Evolutionary conservation across 2,113 vertebrate genomes (phyloP), one percentile per base, ranked within the genome.

Genomic region (Rhinopomastus cyanomelas): DNA sequence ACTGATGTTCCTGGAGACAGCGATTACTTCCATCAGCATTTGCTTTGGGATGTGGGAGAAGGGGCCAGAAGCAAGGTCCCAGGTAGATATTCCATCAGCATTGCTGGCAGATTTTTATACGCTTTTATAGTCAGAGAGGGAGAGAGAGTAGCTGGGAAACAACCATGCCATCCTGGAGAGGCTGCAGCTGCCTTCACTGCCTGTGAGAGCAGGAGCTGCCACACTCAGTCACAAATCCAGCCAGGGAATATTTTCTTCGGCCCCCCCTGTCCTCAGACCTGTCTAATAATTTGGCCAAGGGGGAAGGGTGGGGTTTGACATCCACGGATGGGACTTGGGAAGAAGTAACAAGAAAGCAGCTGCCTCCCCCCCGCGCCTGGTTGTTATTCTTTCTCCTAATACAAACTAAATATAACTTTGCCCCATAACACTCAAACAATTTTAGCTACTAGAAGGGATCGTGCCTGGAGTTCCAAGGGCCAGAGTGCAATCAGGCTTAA

Each of bases 361-460:
- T 92, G 93, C 90, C 86, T 90, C 48, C 83, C 85, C n/a, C 82
- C 84, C 0, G 0, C 1, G 81, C 84, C 85, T 85, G 46, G 74
- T 55, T 90, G 81, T 93, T 95, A 90, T 88, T 94, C 90, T 93
- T 96, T 92, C 90, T 94, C 94, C 88, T 93, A 92, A 95, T 29
- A 88, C 71, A 80, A 95, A 79, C 93, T 96, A 96, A 96, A 95
- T 92, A 95, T 94, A 95, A 88, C 88, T 93, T 93, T 94, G 87
- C 86, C 71, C 90, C 81, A 48, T 90, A 95, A 90, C 94, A 95
- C 94, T 94, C 92, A 95, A 93, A 95, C 79, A 60, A 92, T 93
- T 95, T 91, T 90, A 88, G 90, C 91, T 94, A 81, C 93, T 95
- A 87, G 90, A 92, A 94, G 90, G 62, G 90, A 95, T 94, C 88